Evolutionary conservation across 2,113 vertebrate species (phyloP), one percentile per base, ranked within the genome.

Genomic region (Herpailurus yagouaroundi): DNA sequence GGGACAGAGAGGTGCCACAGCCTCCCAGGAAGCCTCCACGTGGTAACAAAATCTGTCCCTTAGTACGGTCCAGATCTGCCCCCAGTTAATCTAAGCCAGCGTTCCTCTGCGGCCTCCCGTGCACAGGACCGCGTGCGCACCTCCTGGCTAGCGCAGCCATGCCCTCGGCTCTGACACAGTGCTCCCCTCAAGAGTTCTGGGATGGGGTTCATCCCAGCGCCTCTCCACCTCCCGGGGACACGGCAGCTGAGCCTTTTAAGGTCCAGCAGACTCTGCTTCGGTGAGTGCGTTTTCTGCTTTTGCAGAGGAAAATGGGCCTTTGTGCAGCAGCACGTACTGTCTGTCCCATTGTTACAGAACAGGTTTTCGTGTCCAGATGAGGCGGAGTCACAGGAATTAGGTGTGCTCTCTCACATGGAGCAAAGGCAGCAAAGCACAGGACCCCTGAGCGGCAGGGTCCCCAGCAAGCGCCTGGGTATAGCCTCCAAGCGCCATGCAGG

Each of bases 271-370:
- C 64, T 50, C 45, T 2, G 41, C 64, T 11, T 21, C 64, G 13
- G 3, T 9, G 8, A 69, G 1, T 14, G 45, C 41, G 0, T n/a
- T 45, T 36, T n/a, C 64, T 15, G 21, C 6, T 33, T 3, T 27
- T 31, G 36, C 57, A 63, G 8, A 41, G 10, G 52, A 57, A 45
- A 41, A 31, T 3, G 9, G 57, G n/a, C n/a, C n/a, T 63, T 15
- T 1, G 18, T 6, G 45, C 33, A 69, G 33, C 31, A 19, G 1
- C 10, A 5, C 4, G 27, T 18, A 29, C 45, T 2, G 4, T 3
- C 4, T 1, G 18, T 14, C 83, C 36, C 1, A 16, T 7, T 1
- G 23, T 10, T 66, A 36, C 7, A 68, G 21, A 7, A 36, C 7
- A 68, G 21, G 7, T 48, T 9, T n/a, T 33, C 11, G 14, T 3